phyloP scores from a whole-genome alignment of 2,113 vertebrate genomes.

The Stomatorhinus ivindoensis region DNA sequence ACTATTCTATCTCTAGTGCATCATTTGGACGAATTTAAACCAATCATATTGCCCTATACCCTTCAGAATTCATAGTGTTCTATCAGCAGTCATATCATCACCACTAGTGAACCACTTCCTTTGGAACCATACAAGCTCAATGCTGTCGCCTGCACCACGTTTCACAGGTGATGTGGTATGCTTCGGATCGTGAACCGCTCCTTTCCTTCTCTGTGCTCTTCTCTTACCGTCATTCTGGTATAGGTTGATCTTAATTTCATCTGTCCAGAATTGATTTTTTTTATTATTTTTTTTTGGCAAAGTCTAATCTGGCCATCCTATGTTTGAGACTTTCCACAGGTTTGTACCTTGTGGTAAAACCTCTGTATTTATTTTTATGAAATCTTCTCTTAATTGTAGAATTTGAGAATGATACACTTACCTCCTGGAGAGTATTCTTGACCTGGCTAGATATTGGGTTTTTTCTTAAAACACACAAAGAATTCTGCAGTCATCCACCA shows the following conservation, averaged over 20 bases:
- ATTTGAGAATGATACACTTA: background rate
- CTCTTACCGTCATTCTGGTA: background rate
- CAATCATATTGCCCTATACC: background rate
- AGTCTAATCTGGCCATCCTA: background rate
- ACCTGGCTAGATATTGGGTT: background rate
- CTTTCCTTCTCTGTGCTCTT: background rate
- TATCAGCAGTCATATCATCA: background rate
- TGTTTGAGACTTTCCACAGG: background rate
- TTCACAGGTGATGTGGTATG: background rate
- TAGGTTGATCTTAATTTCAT: background rate
- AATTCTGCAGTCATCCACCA: background rate
- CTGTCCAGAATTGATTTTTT: background rate
- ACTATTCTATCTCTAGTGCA: background rate
- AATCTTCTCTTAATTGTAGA: background rate
- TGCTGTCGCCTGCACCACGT: background rate
- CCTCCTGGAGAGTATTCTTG: background rate
- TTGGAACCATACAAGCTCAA: background rate
- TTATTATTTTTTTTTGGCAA: background rate
- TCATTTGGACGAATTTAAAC: background rate
- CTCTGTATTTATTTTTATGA: background rate
- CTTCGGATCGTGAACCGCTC: background rate
- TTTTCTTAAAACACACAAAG: background rate
- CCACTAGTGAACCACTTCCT: background rate
- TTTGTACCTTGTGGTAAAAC: background rate
- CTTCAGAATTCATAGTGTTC: background rate